phyloP scores from a whole-genome alignment of 2,888 invertebrate species.

The Drosophila cyrtoloma region DNA sequence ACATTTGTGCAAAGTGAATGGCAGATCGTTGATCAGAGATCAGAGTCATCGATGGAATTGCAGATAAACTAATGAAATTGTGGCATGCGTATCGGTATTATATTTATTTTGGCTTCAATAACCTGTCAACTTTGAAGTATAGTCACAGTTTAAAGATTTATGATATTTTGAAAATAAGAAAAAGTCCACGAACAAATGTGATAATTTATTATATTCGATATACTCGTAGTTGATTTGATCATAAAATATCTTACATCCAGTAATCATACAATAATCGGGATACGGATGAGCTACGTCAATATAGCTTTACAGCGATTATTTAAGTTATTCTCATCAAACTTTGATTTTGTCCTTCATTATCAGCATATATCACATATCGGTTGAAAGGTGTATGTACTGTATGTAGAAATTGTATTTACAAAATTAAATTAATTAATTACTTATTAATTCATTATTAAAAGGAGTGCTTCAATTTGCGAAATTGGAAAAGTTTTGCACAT shows the following conservation, averaged over 20 bases:
- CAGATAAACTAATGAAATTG: slow-evolving; percentile 29
- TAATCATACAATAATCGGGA: neutral
- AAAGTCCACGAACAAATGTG: neutral
- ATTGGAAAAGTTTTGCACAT: too few relatives aligned
- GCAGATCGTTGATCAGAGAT: slow-evolving; percentile 27
- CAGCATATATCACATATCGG: neutral
- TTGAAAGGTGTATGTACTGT: too few relatives aligned
- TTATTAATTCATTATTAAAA: too few relatives aligned
- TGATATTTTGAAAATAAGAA: neutral
- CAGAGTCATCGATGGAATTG: slow-evolving; percentile 16
- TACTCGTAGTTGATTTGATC: neutral
- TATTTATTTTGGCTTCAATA: slow-evolving; percentile 25
- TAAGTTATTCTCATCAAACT: neutral
- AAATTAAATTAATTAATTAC: too few relatives aligned
- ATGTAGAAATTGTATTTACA: neutral
- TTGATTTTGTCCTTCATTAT: neutral
- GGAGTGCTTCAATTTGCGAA: too few relatives aligned
- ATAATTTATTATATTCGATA: neutral
- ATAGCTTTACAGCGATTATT: neutral
- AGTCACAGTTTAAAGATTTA: neutral
- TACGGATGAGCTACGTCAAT: neutral
- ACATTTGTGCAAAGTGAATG: slow-evolving; percentile 43
- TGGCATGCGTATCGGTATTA: slow-evolving; percentile 11
- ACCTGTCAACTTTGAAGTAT: slow-evolving; percentile 15
- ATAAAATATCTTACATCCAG: neutral